These are phyloP conservation scores for Sthenelais limicola DNA, from an alignment of 2,888 invertebrate species.

Conservation along the genomic window DNA sequence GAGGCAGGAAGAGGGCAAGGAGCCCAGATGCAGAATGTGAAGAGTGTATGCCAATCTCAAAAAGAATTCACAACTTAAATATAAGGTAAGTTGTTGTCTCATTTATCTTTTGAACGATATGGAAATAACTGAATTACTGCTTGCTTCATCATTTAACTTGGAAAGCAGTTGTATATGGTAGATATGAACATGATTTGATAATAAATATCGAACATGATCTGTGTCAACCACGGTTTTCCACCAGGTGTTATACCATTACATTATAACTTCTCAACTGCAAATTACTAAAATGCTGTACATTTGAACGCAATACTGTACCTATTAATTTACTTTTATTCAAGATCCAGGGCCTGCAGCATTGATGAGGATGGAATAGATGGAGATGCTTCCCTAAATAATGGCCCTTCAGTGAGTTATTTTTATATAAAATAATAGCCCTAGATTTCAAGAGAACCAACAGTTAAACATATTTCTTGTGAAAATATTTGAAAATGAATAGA, in stretches of 20 bases:
- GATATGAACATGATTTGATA: too few species aligned
- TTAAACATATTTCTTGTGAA: not conserved
- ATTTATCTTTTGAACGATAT: too few species aligned
- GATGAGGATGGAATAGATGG: constrained; percentile 24
- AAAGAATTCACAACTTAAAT: constrained; percentile 91
- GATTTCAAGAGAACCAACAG: not conserved
- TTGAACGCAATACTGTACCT: not conserved
- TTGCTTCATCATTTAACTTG: too few species aligned
- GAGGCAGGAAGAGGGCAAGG: constrained; percentile 37
- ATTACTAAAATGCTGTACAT: too few species aligned
- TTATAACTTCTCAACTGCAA: too few species aligned
- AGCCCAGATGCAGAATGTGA: constrained; percentile 77
- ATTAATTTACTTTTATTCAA: not conserved
- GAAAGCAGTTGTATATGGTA: too few species aligned
- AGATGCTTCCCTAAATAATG: constrained; percentile 4
- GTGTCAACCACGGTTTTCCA: too few species aligned
- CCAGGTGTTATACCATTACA: too few species aligned
- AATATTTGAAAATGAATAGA: not conserved
- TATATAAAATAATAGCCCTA: too few species aligned
- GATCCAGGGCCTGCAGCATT: constrained; percentile 16
- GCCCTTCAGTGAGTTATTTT: too few species aligned
- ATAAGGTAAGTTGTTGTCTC: constrained; percentile 57
- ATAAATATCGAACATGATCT: too few species aligned
- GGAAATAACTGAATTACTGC: too few species aligned
- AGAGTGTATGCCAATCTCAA: constrained; percentile 90